These are phyloP conservation scores for Myodes glareolus DNA, from an alignment of 2,113 vertebrate species.

Conservation along the genomic window DNA sequence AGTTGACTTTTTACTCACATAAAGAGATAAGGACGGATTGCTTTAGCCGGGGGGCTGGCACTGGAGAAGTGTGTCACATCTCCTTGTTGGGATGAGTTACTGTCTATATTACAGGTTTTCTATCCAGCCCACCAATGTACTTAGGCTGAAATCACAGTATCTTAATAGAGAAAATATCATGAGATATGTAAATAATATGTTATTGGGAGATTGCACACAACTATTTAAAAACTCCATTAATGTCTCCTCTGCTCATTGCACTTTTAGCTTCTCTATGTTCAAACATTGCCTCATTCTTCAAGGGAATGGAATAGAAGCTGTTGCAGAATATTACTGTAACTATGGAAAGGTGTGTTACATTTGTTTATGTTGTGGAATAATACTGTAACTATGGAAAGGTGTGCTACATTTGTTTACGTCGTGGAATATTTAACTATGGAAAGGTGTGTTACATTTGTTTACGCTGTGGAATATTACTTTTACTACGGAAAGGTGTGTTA, in stretches of 20 bases:
- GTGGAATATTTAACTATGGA: too few species aligned
- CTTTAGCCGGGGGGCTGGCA: background rate
- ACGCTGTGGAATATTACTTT: accelerated
- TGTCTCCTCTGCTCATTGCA: background rate
- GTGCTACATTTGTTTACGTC: too few species aligned
- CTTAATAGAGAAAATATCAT: slow-evolving; percentile 8
- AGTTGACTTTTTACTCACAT: slow-evolving; percentile 63
- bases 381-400: too few species aligned
- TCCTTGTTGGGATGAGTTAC: slow-evolving; percentile 5
- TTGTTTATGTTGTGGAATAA: too few species aligned
- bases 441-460: too few species aligned
- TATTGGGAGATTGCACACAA: slow-evolving; percentile 6
- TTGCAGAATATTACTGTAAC: too few species aligned
- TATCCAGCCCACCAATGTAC: background rate
- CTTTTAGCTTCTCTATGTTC: background rate
- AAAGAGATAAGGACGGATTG: background rate
- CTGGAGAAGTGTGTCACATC: slow-evolving; percentile 7
- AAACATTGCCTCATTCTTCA: background rate
- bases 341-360: too few species aligned
- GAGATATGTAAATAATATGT: background rate
- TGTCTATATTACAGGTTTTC: slow-evolving; percentile 19
- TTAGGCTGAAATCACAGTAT: background rate
- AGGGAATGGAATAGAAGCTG: background rate
- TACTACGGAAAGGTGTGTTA: too few species aligned
- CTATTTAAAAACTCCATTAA: background rate